Percentiles rank a stretch among this genome's conserved stretches.
Conservation (phyloP, 2,888 invertebrate species). For the Parapristionchus giblindavisi region DNA sequence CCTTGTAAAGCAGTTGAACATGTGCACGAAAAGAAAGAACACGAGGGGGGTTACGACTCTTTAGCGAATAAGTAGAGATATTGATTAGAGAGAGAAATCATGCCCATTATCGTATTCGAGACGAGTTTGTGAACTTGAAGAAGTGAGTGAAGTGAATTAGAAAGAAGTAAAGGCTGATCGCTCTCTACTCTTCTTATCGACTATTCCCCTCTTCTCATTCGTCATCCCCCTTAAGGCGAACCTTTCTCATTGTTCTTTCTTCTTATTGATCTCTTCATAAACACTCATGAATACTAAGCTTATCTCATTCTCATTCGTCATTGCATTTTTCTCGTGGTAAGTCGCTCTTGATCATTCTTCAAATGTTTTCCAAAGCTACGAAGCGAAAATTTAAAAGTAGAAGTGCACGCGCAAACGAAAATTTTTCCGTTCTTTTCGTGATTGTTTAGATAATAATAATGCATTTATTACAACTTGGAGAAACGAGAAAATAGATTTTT, state of each 20-base stretch:
- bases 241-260: neutral
- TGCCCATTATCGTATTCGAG: no score
- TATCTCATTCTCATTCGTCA: neutral
- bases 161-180: constrained; percentile 3
- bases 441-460: no score
- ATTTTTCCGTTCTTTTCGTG: no score
- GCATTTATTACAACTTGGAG: no score
- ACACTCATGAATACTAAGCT: constrained; percentile 16
- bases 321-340: constrained; percentile 25
- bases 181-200: constrained; percentile 19
- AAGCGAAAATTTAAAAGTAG: no score
- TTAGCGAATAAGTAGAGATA: no score
- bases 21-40: no score
- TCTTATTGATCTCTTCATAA: constrained; percentile 2
- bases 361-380: constrained; percentile 18
- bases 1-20: no score
- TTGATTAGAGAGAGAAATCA: no score
- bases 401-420: no score
- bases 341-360: constrained; percentile 11
- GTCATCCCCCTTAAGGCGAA: constrained; percentile 1
- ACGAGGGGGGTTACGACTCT: no score
- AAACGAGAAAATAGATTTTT: no score
- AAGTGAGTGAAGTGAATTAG: constrained; percentile 17
- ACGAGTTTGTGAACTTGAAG: neutral
- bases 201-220: neutral